Evolutionary conservation across 1,140 invertebrate genomes (phyloP).

Genomic region (Danaus melanippus): DNA sequence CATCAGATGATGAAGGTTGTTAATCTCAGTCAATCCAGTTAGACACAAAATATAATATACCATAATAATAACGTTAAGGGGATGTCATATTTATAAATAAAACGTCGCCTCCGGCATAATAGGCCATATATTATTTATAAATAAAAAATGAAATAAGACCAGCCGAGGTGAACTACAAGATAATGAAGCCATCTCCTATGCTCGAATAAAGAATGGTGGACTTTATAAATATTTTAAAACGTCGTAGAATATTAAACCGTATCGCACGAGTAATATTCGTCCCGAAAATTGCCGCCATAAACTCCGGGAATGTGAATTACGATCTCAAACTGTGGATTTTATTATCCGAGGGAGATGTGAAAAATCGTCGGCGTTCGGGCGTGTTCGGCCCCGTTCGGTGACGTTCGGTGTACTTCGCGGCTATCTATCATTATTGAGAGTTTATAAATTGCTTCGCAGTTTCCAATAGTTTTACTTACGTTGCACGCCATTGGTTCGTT

Average conservation of each 20-base stretch:
- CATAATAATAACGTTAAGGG: too few species aligned
- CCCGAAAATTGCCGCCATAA: constrained; percentile 60
- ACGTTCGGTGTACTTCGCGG: constrained; percentile 29
- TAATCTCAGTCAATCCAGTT: too few species aligned
- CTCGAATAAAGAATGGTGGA: constrained; percentile 35
- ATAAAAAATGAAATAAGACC: constrained; percentile 13
- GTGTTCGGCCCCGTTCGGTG: constrained; percentile 17
- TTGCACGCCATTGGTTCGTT: constrained; percentile 20
- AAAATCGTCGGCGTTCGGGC: constrained; percentile 29
- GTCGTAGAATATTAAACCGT: constrained; percentile 59
- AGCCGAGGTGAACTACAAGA: constrained; percentile 10
- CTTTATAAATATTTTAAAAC: constrained; percentile 66
- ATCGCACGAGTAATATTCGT: constrained; percentile 51
- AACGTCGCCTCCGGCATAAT: too few species aligned
- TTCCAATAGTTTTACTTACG: constrained; percentile 34
- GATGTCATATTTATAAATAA: too few species aligned
- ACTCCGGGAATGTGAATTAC: constrained; percentile 57
- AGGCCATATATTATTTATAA: neutral
- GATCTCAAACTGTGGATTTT: constrained; percentile 58
- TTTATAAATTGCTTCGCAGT: constrained; percentile 62
- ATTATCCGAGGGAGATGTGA: constrained; percentile 47
- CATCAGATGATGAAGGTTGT: too few species aligned
- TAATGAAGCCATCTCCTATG: constrained; percentile 42
- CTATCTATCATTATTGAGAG: constrained; percentile 59
- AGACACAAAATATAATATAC: too few species aligned